Conservation (phyloP, 2,888 invertebrate species). For the Mesochorus sp. region DNA sequence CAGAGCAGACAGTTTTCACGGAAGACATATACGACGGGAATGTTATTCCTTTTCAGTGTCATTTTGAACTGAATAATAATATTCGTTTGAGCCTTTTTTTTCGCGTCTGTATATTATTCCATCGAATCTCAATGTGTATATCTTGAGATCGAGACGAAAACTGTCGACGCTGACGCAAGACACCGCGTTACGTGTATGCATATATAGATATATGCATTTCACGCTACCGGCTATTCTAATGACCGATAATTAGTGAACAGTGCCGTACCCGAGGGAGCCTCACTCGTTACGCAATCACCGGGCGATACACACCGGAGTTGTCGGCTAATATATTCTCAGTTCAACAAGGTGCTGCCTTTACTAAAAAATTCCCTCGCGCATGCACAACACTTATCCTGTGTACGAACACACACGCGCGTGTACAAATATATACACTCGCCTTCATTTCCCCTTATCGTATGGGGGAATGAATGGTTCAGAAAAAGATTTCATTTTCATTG, state of each 20-base stretch:
- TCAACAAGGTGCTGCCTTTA: slow-evolving; percentile 41
- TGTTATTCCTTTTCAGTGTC: not conserved
- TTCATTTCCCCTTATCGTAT: not conserved
- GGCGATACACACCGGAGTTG: slow-evolving; percentile 41
- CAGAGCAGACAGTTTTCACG: not conserved
- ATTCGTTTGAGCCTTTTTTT: not conserved
- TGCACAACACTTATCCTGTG: slow-evolving; percentile 1
- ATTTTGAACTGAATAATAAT: not conserved
- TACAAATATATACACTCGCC: not conserved
- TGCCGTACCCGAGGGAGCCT: slow-evolving; percentile 32
- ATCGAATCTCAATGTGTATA: slow-evolving; percentile 8
- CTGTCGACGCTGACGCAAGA: slow-evolving; percentile 45
- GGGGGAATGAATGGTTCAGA: slow-evolving; percentile 22
- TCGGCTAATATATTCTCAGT: slow-evolving; percentile 53
- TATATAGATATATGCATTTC: slow-evolving; percentile 27
- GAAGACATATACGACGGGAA: not conserved
- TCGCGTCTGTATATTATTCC: not conserved
- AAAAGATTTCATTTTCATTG: slow-evolving; percentile 29
- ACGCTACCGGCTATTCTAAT: slow-evolving; percentile 69
- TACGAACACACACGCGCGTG: not conserved
- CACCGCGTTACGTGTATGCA: slow-evolving; percentile 7
- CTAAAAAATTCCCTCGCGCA: slow-evolving; percentile 30
- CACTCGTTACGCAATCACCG: slow-evolving; percentile 40
- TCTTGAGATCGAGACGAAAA: slow-evolving; percentile 21
- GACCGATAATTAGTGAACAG: slow-evolving; percentile 73